Evolutionary conservation across 2,888 invertebrate genomes (phyloP).

Genomic region (Camptogramma bilineatum): DNA sequence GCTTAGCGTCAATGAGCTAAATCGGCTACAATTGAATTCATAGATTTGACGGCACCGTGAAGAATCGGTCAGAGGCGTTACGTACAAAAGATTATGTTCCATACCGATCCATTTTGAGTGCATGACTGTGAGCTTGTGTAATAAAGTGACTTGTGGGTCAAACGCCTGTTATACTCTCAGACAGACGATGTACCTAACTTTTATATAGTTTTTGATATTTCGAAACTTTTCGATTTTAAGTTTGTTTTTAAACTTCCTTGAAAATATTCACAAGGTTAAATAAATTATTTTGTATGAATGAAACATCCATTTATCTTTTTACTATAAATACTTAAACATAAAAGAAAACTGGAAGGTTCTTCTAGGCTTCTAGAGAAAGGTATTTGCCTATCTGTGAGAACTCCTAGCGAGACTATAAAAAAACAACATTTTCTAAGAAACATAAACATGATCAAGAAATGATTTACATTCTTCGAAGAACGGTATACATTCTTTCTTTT

Average conservation of each 20-base stretch:
- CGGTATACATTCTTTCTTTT: background rate
- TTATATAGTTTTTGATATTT: conserved; percentile 4
- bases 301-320: too few species aligned
- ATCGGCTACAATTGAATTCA: conserved; percentile 77
- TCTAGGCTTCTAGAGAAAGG: too few species aligned
- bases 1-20: conserved; percentile 75
- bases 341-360: too few species aligned
- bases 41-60: conserved; percentile 70
- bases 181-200: conserved; percentile 22
- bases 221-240: background rate
- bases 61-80: conserved; percentile 76
- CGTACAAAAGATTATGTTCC: conserved; percentile 59
- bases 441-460: too few species aligned
- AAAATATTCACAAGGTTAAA: too few species aligned
- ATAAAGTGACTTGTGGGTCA: conserved; percentile 42
- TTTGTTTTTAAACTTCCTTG: background rate
- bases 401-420: too few species aligned
- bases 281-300: too few species aligned
- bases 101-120: conserved; percentile 52
- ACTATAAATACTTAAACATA: too few species aligned
- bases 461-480: too few species aligned
- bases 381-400: too few species aligned
- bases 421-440: too few species aligned
- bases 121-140: conserved; percentile 45
- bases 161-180: conserved; percentile 29